A percentile compares a stretch with the other conserved stretches of the same genome.
phyloP scores from a whole-genome alignment of 2,888 invertebrate genomes.

The Phengaris arion region DNA sequence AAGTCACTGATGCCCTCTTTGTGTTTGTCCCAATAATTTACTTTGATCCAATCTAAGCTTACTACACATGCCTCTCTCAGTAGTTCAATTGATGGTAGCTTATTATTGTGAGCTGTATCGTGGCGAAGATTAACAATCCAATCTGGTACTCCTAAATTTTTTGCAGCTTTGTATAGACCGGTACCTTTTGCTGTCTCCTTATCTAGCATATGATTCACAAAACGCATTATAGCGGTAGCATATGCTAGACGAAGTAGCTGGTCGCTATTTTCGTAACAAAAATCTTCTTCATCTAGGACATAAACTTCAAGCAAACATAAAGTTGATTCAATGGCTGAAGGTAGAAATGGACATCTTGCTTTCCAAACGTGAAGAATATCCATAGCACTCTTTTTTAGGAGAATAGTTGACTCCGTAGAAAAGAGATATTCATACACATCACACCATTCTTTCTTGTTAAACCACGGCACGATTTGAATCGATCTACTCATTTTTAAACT shows the following conservation, averaged over 20 bases:
- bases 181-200: constrained; percentile 73
- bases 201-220: constrained; percentile 82
- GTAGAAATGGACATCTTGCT: constrained; percentile 74
- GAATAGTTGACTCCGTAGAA: constrained; percentile 48
- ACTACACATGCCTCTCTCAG: constrained; percentile 82
- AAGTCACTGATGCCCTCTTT: constrained; percentile 70
- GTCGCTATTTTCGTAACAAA: constrained; percentile 49
- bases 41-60: constrained; percentile 84
- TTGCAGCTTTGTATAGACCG: constrained; percentile 79
- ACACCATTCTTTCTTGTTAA: constrained; percentile 74
- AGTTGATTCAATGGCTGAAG: constrained; percentile 82
- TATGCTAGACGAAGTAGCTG: constrained; percentile 80
- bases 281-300: constrained; percentile 54
- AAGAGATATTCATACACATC: constrained; percentile 70
- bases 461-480: constrained; percentile 69
- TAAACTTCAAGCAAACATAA: constrained; percentile 77
- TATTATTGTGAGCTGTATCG: constrained; percentile 86
- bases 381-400: constrained; percentile 63
- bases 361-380: constrained; percentile 79
- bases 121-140: constrained; percentile 90
- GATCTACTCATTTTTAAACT: constrained; percentile 51
- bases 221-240: constrained; percentile 82
- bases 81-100: constrained; percentile 81
- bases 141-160: constrained; percentile 84
- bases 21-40: constrained; percentile 83